Evolutionary conservation across 1,140 invertebrate genomes (phyloP), one percentile per base, ranked within the genome.

Genomic region (Geopemphigus sp.): DNA sequence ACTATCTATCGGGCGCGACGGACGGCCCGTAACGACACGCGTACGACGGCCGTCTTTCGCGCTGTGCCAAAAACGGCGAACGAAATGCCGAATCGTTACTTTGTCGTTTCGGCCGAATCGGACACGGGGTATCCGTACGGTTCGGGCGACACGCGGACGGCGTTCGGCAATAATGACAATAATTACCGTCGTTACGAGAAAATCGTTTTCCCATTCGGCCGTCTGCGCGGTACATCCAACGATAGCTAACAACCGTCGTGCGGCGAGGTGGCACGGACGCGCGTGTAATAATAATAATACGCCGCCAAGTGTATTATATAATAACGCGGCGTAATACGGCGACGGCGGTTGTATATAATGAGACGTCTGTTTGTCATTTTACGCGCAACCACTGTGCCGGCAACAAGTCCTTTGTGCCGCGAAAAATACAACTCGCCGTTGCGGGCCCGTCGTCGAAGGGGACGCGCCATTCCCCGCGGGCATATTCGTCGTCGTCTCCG

Each of bases 171-270:
- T n/a, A n/a, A n/a, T n/a, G n/a, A n/a, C 53, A 72, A 72, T 72
- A 78, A 78, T 78, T 78, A 39, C 74, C 74, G 63, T 78, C 74
- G 24, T 78, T 78, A 78, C 26, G 56, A 50, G 39, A 63, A 63
- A 61, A 78, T 63, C 61, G 74, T 78, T 78, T 78, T 78, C n/a
- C 72, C 11, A 63, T 78, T 61, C 26, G 39, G 39, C 50, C 26
- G n/a, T 47, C 26, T 63, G n/a, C 24, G 8, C 22, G 39, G 11
- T 45, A 19, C n/a, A n/a, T n/a, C 22, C 45, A 57, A 59, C 59
- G 24, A 78, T 50, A 59, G 47, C 74, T 78, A 61, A 39, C 74
- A 63, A 78, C n/a, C 24, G 39, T 50, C 56, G 45, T 61, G 24
- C 61, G n/a, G 63, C 57, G 10, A 5, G 17, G 29, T n/a, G n/a